Conservation (phyloP, 1,140 invertebrate species). For the Artemia franciscana region DNA sequence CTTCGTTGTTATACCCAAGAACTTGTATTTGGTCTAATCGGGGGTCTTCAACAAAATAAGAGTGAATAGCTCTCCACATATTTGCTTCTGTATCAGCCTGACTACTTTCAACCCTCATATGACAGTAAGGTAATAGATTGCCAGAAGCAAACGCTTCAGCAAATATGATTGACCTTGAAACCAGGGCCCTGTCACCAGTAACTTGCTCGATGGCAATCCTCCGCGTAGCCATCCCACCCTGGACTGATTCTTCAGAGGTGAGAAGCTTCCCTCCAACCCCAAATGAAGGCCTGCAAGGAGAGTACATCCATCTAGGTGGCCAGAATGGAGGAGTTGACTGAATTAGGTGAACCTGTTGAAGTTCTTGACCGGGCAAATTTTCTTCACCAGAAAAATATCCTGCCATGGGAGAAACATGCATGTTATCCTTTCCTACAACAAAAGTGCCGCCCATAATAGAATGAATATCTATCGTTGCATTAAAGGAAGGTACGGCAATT, state of each 20-base stretch:
- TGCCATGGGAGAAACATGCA: no score
- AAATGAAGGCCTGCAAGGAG: no score
- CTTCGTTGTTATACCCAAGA: conserved; percentile 33
- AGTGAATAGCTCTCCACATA: conserved; percentile 52
- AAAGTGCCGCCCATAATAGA: conserved; percentile 47
- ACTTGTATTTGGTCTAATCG: conserved; percentile 36
- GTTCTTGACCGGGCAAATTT: no score
- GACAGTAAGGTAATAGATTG: neutral
- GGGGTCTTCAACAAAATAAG: conserved; percentile 56
- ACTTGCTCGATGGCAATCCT: conserved; percentile 39
- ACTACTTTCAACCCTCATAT: conserved; percentile 29
- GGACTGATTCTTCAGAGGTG: conserved; percentile 24
- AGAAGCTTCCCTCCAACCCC: conserved; percentile 79
- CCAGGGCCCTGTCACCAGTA: conserved; percentile 53
- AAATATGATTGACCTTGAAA: conserved; percentile 44
- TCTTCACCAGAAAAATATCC: no score
- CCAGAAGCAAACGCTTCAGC: conserved; percentile 27
- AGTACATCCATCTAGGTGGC: no score
- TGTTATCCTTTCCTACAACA: neutral
- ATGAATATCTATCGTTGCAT: conserved; percentile 67
- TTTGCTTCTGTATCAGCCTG: conserved; percentile 33
- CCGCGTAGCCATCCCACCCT: conserved; percentile 14
- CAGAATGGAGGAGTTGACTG: no score
- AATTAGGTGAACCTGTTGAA: no score
- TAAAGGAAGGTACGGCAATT: conserved; percentile 59